Conservation (phyloP, 2,113 vertebrate genomes). For the Callorhinus ursinus region DNA sequence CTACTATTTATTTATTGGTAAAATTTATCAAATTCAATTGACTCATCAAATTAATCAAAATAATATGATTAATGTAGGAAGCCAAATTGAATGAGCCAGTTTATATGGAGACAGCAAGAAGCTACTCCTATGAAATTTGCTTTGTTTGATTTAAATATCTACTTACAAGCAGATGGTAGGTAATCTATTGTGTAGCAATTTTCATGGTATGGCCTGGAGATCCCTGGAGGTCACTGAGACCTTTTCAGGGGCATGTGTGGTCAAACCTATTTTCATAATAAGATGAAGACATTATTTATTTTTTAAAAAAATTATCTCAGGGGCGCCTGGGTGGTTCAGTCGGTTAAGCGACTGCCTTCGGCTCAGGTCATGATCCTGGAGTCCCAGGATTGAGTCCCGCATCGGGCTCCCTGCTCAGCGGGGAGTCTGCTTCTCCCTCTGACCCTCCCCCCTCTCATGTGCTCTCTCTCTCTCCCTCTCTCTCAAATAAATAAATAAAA, state of each 20-base stretch:
- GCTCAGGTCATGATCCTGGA: too few relatives aligned
- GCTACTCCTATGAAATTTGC: background rate
- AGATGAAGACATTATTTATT: background rate
- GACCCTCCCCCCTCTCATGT: too few relatives aligned
- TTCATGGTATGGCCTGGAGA: background rate
- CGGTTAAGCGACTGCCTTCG: too few relatives aligned
- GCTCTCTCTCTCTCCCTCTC: too few relatives aligned
- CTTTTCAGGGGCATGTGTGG: background rate
- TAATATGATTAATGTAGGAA: background rate
- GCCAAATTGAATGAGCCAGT: background rate
- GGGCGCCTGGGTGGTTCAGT: too few relatives aligned
- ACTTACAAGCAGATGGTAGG: background rate
- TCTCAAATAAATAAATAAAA: too few relatives aligned
- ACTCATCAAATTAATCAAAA: background rate
- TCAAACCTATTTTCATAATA: background rate
- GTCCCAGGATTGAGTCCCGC: too few relatives aligned
- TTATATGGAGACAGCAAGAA: background rate
- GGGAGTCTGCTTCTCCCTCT: too few relatives aligned
- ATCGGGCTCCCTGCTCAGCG: too few relatives aligned
- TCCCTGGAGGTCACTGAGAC: background rate
- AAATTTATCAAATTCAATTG: background rate
- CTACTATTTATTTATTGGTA: background rate
- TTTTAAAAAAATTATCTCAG: background rate
- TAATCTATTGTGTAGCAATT: background rate
- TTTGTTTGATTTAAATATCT: slow-evolving; percentile 40